Percentiles rank a stretch among this genome's conserved stretches.
These are phyloP conservation scores for Pristis pectinata DNA, from an alignment of 2,797 vertebrate genomes.

Conservation along the genomic window DNA sequence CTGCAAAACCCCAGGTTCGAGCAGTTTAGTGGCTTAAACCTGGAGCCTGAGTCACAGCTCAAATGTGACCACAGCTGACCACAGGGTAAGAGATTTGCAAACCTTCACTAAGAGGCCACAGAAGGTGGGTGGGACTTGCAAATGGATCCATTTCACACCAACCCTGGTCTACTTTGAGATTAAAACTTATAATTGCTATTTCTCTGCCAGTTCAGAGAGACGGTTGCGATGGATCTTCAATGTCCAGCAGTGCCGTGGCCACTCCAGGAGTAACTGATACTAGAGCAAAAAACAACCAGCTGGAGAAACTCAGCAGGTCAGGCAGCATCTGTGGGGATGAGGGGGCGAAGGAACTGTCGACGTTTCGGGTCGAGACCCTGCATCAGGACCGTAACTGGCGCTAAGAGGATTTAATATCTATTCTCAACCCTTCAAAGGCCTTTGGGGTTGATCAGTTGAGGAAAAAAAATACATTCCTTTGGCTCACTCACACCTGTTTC, in stretches of 20 bases:
- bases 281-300: no score
- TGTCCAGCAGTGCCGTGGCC: background rate
- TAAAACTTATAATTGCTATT: background rate
- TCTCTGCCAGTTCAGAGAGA: background rate
- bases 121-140: background rate
- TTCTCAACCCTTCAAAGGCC: no score
- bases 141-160: background rate
- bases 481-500: no score
- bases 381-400: no score
- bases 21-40: background rate
- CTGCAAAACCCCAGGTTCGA: background rate
- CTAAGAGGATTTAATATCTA: no score
- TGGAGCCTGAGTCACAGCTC: background rate
- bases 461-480: no score
- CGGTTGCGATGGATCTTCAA: background rate
- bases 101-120: no score
- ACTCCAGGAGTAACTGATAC: background rate
- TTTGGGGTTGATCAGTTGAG: no score
- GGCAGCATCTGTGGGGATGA: no score
- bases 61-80: background rate
- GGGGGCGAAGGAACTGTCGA: no score
- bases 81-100: background rate
- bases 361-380: no score
- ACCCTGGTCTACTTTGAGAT: background rate
- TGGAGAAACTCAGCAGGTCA: no score